Evolutionary conservation across 2,888 invertebrate species (phyloP), one percentile per base, ranked within the genome.

Genomic region (Petrolisthes cinctipes): DNA sequence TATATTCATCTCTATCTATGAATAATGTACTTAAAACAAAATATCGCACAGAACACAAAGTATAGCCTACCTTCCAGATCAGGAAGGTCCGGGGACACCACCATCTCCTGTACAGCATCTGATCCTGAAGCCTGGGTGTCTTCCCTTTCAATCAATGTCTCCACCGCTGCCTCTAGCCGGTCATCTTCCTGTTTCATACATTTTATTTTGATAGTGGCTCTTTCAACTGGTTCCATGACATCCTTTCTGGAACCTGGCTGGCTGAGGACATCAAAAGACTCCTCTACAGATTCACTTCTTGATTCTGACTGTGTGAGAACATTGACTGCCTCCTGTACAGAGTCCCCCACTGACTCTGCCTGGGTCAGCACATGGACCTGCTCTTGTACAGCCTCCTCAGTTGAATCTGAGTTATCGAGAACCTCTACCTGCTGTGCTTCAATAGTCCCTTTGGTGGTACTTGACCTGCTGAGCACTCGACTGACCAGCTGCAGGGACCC

Each of bases 401-500:
- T 37, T 37, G 37, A 37, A 37, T 37, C 37, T 37, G 37, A 37
- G 37, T 37, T 37, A 37, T 37, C 37, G 37, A 37, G 37, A 37
- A 37, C 37, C 23, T 81, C 56, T 20, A 81, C 81, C 37, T 37
- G 37, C n/a, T 81, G 86, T 11, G 76, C 82, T 20, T 75, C 82
- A 9, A 76, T 14, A 6, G 66, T 17, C 37, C 82, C 86, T 76
- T 82, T 80, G 51, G 73, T n/a, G 11, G 83, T 54, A 20, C 78
- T 20, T 9, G 56, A 83, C 71, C 83, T 87, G 73, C 76, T 87
- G 5, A 87, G 80, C 11, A 87, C 87, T 20, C 87, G 68, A 71
- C 87, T 87, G 23, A 87, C 87, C 61, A 87, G 57, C 61, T 87
- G 87, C 79, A 83, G 61, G 9, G 83, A 78, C 78, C 87, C 87